Evolutionary conservation across 2,888 invertebrate genomes (phyloP), one percentile per base, ranked within the genome.

Genomic region (Hofmannophila pseudospretella): DNA sequence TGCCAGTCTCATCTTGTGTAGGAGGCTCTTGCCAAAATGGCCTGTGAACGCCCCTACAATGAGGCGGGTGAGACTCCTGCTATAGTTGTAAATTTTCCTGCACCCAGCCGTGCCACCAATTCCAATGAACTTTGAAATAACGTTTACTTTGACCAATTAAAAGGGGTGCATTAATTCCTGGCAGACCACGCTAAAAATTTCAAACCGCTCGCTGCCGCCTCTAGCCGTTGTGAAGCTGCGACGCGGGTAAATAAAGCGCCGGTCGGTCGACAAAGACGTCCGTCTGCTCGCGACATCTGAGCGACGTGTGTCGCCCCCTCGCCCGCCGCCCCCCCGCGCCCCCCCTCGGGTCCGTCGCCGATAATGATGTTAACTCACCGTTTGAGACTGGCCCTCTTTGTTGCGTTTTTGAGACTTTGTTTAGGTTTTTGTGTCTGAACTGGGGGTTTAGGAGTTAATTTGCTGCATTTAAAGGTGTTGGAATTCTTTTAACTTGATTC

Each of bases 361-460:
- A 81, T 84, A 84, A 84, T 84, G 82, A 82, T 84, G 82, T 84
- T 81, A 82, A 81, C 81, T 81, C 77, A 71, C 74, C 73, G 77
- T 76, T 74, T 75, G 77, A 73, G 74, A 71, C 67, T 63, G 67
- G 65, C 64, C 65, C 60, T 70, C 72, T 77, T 74, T 79, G 80
- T 77, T 76, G 75, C 78, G 76, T 78, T 80, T 80, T 80, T 77
- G 70, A 73, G 66, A 62, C 59, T 69, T 31, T 12, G 35, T 26
- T 16, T n/a, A n/a, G 9, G 4, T 19, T 26, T 30, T 38, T 11
- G 32, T 4, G 25, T 10, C n/a, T n/a, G n/a, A n/a, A 1, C 23
- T 16, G 16, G 16, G n/a, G 16, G 5, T 16, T 16, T 16, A 5
- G 16, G 5, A 16, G 16, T 16, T 16, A 16, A 16, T 16, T 16